Evolutionary conservation across 1,140 invertebrate species (phyloP).

Genomic region (Bradysia coprophila): DNA sequence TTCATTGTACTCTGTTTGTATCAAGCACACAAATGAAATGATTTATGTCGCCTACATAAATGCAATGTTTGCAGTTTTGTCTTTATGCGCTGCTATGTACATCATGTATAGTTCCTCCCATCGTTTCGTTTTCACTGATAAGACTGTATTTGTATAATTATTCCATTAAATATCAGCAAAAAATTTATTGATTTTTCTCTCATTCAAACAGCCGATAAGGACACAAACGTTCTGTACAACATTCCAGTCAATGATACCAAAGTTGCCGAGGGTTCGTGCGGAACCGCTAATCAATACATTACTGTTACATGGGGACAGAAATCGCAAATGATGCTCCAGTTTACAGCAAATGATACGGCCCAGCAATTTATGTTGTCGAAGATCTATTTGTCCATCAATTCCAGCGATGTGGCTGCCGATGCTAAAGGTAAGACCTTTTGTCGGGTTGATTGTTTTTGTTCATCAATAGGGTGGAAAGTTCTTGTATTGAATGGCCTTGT

Average conservation of each 20-base stretch:
- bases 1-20: too few relatives aligned
- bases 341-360: too few relatives aligned
- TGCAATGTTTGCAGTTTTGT: too few relatives aligned
- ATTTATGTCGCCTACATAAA: too few relatives aligned
- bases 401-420: neutral
- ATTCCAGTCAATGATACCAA: neutral
- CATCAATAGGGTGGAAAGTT: too few relatives aligned
- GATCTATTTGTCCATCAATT: neutral
- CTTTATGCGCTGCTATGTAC: too few relatives aligned
- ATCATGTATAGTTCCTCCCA: too few relatives aligned
- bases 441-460: too few relatives aligned
- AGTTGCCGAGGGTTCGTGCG: neutral
- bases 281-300: neutral
- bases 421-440: constrained; percentile 1
- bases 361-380: neutral
- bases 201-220: neutral
- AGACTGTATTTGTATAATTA: constrained; percentile 3
- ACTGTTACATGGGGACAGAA: neutral
- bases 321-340: too few relatives aligned
- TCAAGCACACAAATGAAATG: too few relatives aligned
- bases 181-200: constrained; percentile 10
- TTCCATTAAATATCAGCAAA: constrained; percentile 11
- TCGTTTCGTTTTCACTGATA: neutral
- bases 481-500: too few relatives aligned
- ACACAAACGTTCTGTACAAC: too few relatives aligned